phyloP scores from a whole-genome alignment of 2,888 invertebrate species.

The Myopa testacea region DNA sequence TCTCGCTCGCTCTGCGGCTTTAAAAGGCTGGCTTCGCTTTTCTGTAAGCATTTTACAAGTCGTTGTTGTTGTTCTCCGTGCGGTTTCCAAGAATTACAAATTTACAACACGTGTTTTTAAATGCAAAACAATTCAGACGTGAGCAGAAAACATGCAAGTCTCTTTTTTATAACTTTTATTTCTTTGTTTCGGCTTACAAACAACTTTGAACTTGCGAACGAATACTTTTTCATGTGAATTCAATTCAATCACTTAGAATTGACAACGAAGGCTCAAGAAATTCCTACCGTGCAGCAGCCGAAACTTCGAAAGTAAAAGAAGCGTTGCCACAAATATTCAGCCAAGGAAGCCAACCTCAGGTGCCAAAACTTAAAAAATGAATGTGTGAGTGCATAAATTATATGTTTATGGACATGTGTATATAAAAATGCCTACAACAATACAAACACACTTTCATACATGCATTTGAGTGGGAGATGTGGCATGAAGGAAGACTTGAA shows the following conservation, averaged over 20 bases:
- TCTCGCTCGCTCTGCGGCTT: too few species aligned
- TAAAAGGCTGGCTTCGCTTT: background rate
- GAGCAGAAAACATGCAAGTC: constrained; percentile 37
- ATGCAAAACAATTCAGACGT: constrained; percentile 45
- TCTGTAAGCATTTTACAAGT: background rate
- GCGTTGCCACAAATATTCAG: too few species aligned
- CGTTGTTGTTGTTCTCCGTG: background rate
- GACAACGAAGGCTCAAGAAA: constrained; percentile 30
- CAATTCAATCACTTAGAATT: constrained; percentile 17
- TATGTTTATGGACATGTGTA: background rate
- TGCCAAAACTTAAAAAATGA: too few species aligned
- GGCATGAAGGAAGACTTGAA: too few species aligned
- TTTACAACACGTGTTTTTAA: constrained; percentile 46
- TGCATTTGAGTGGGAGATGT: too few species aligned
- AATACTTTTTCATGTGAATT: too few species aligned
- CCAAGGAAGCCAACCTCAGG: too few species aligned
- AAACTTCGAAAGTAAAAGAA: too few species aligned
- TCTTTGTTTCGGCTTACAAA: too few species aligned
- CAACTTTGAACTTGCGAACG: too few species aligned
- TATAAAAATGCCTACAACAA: background rate
- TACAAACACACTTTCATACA: too few species aligned
- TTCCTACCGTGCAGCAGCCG: constrained; percentile 1
- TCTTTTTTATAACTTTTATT: background rate
- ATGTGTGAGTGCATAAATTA: background rate
- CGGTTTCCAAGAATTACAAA: constrained; percentile 39